phyloP scores from a whole-genome alignment of 2,113 vertebrate species.

The Manacus vitellinus region DNA sequence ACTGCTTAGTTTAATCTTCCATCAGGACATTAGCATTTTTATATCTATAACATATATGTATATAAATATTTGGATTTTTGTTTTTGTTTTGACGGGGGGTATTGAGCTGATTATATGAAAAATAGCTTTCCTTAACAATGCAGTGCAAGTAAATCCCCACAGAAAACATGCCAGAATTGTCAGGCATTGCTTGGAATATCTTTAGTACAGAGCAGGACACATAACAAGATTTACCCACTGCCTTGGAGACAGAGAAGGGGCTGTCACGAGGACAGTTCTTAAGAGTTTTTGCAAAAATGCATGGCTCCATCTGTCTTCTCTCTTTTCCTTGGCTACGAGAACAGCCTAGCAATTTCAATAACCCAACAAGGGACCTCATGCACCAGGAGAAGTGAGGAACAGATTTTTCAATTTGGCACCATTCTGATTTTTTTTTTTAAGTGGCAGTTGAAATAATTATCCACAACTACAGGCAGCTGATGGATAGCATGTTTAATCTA shows the following conservation, averaged over 20 bases:
- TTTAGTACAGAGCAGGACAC: constrained; percentile 70
- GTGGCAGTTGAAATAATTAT: constrained; percentile 74
- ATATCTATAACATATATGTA: background rate
- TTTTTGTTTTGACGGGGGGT: background rate
- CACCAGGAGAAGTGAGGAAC: constrained; percentile 75
- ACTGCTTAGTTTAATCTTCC: background rate
- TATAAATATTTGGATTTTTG: background rate
- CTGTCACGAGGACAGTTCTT: constrained; percentile 71
- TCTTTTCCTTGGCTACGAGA: constrained; percentile 75
- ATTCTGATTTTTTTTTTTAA: constrained; percentile 69
- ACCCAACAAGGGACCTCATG: constrained; percentile 73
- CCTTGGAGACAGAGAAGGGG: constrained; percentile 54
- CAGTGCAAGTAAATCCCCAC: constrained; percentile 23
- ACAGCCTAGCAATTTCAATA: constrained; percentile 76
- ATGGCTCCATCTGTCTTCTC: constrained; percentile 77
- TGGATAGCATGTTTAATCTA: constrained; percentile 56
- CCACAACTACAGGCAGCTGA: constrained; percentile 49
- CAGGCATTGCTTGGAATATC: constrained; percentile 65
- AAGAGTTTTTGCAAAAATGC: constrained; percentile 75
- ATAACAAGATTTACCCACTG: constrained; percentile 60
- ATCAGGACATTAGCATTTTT: background rate
- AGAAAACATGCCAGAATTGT: constrained; percentile 58
- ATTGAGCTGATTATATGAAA: constrained; percentile 3
- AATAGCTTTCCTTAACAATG: constrained; percentile 33
- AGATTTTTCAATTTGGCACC: constrained; percentile 81